These are phyloP conservation scores for Sebastes itinus DNA, from an alignment of 2,797 vertebrate genomes.

Conservation along the genomic window DNA sequence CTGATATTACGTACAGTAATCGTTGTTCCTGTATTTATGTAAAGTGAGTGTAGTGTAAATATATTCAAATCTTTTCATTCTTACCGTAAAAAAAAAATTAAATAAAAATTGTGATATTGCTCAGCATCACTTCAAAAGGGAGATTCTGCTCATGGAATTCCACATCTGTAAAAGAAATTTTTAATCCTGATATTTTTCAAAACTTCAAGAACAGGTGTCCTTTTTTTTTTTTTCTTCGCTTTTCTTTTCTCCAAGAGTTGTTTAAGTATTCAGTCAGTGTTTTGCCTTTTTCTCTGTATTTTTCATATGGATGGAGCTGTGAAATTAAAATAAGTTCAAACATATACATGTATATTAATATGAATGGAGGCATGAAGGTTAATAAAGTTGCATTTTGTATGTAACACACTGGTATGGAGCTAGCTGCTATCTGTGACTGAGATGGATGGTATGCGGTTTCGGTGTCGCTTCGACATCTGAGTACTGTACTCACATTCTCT, in stretches of 20 bases:
- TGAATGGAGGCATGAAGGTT: slow-evolving; percentile 99
- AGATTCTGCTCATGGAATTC: slow-evolving; percentile 90
- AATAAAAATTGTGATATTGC: slow-evolving; percentile 89
- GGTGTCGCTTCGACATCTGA: slow-evolving; percentile 58
- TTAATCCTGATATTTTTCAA: slow-evolving; percentile 90
- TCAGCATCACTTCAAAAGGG: slow-evolving; percentile 92
- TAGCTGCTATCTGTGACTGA: slow-evolving; percentile 61
- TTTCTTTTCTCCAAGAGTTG: slow-evolving; percentile 86
- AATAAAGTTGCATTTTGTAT: slow-evolving; percentile 99
- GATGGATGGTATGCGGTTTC: slow-evolving; percentile 53
- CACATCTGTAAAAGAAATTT: slow-evolving; percentile 86
- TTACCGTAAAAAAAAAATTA: slow-evolving; percentile 82
- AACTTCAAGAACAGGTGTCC: slow-evolving; percentile 92
- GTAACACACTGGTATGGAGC: slow-evolving; percentile 81
- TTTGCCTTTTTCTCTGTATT: slow-evolving; percentile 88
- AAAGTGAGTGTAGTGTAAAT: slow-evolving; percentile 99
- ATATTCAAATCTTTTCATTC: slow-evolving; percentile 96
- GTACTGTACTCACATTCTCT: slow-evolving; percentile 42
- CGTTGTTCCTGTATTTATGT: slow-evolving; percentile 99
- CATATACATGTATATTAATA: slow-evolving; percentile 99
- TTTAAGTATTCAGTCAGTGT: slow-evolving; percentile 98
- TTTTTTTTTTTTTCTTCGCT: slow-evolving; percentile 60
- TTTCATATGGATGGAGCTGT: slow-evolving; percentile 99
- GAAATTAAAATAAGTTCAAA: slow-evolving; percentile 99
- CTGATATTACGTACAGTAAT: slow-evolving; percentile 96